A percentile compares a stretch with the other conserved stretches of the same genome.
Evolutionary conservation across 1,140 invertebrate genomes (phyloP).

Genomic region (Drosophila asahinai): DNA sequence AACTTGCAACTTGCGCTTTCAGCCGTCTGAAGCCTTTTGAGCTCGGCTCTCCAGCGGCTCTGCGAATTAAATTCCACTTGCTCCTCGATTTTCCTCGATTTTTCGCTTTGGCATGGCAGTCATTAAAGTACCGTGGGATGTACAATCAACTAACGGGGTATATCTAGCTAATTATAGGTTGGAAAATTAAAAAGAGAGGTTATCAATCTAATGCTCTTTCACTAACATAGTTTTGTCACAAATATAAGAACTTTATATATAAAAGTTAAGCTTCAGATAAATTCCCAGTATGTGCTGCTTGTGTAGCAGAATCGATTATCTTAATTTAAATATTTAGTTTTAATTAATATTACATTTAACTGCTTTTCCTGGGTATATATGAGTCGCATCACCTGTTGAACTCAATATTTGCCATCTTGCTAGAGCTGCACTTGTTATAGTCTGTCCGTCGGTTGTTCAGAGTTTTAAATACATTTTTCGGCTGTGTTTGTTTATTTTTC

Average conservation of each 20-base stretch:
- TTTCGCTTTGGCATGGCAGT: constrained; percentile 30
- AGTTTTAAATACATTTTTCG: constrained; percentile 46
- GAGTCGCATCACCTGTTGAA: background rate
- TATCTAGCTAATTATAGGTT: background rate
- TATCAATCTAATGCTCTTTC: too few species aligned
- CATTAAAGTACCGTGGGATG: constrained; percentile 32
- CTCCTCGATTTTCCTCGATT: constrained; percentile 38
- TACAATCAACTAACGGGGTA: background rate
- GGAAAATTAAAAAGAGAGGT: background rate
- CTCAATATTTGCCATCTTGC: constrained; percentile 30
- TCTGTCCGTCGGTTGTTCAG: constrained; percentile 25
- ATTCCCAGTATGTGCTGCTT: background rate
- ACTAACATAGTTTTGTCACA: background rate
- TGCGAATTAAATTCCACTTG: constrained; percentile 54
- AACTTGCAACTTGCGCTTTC: constrained; percentile 57
- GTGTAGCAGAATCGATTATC: too few species aligned
- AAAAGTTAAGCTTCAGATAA: background rate
- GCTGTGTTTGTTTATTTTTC: constrained; percentile 26
- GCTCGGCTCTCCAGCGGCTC: constrained; percentile 24
- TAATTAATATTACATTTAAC: background rate
- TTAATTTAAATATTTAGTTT: background rate
- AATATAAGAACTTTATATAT: background rate
- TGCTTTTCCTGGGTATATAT: constrained; percentile 14
- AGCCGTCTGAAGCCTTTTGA: constrained; percentile 55
- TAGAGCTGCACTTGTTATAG: constrained; percentile 50